Conservation (phyloP, 2,888 invertebrate species). For the Synanthedon tipuliformis region DNA sequence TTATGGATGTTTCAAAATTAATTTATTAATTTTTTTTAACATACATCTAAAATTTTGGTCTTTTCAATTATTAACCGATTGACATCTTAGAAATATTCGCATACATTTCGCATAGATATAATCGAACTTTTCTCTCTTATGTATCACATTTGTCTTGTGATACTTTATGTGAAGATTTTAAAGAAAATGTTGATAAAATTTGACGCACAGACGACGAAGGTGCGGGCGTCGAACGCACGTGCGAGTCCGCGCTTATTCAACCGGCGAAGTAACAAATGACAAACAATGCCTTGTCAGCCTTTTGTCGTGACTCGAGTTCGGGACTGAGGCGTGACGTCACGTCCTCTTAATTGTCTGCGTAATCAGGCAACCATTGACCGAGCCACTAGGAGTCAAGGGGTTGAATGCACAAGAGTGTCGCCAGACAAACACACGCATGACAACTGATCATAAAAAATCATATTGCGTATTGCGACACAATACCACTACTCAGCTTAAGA, state of each 20-base stretch:
- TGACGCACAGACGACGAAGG: background rate
- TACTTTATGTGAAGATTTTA: background rate
- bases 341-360: conserved; percentile 49
- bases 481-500: too few species aligned
- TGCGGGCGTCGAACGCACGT: background rate
- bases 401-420: background rate
- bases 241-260: background rate
- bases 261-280: conserved; percentile 25
- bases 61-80: too few species aligned
- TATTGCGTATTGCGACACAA: too few species aligned
- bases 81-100: too few species aligned
- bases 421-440: too few species aligned
- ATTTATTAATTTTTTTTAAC: too few species aligned
- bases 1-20: too few species aligned
- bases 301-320: conserved; percentile 51
- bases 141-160: too few species aligned
- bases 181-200: background rate
- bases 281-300: conserved; percentile 61
- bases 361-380: conserved; percentile 53
- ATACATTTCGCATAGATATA: too few species aligned
- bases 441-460: too few species aligned
- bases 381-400: conserved; percentile 12
- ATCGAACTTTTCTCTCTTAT: too few species aligned
- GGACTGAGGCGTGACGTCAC: conserved; percentile 36
- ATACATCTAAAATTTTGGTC: too few species aligned